Evolutionary conservation across 2,888 invertebrate species (phyloP), one percentile per base, ranked within the genome.

Genomic region (Eupithecia pulchellata): DNA sequence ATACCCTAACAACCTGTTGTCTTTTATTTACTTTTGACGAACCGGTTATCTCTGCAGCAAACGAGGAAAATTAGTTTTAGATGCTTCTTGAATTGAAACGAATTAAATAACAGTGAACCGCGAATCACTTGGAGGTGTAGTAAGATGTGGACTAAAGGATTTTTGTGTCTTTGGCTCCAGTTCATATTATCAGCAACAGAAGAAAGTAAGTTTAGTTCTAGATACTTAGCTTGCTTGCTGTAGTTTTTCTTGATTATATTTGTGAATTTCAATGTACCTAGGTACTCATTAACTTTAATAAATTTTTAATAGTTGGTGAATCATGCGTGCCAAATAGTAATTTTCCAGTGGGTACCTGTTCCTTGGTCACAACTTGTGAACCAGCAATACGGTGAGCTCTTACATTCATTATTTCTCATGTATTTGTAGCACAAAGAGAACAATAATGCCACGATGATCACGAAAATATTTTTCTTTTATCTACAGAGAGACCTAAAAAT

Each of bases 311-410:
- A 92, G 92, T 89, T 81, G 90, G 91, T 61, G 92, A 92, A 42
- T 64, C 73, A 27, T 93, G 92, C 77, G 75, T 60, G 64, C 82
- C 87, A 32, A 88, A 84, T 75, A 79, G 82, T 20, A 77, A 84
- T 58, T 71, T 78, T 6, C 61, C 77, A 20, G 83, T 86, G 47
- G 92, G 92, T 52, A 79, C 75, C 20, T 93, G 93, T 76, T 81
- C 81, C 27, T 47, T 84, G 42, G 80, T 89, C 36, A 82, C 81
- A 8, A 78, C 85, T 47, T 93, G 93, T 84, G 82, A 83, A 63
- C 80, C 83, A 60, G 92, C 93, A 14, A 1, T 91, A 65, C 85
- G 82, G 93, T 92, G 75, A 87, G 90, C 27, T 9, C 13, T 6
- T 64, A 17, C 27, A 13, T 29, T 29, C 8, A 17, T 27, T 57